Percentiles rank a stretch among this genome's conserved stretches.
These are phyloP conservation scores for Xestia rhomboidea DNA, from an alignment of 2,888 invertebrate genomes.

Conservation along the genomic window DNA sequence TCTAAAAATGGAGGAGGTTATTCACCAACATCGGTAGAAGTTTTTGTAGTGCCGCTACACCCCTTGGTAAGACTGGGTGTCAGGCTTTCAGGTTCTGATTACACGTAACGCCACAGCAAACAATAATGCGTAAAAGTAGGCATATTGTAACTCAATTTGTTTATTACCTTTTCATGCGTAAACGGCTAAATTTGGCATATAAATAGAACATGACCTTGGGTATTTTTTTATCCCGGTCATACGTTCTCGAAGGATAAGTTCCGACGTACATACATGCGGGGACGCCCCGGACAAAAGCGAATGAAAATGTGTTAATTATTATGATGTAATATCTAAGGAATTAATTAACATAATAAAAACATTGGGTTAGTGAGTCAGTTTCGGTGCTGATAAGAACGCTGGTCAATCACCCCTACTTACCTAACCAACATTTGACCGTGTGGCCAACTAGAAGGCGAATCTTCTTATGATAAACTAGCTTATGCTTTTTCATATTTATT, in stretches of 20 bases:
- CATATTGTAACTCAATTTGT: too few species aligned
- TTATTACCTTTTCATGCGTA: too few species aligned
- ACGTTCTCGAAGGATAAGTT: not conserved
- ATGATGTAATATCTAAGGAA: conserved; percentile 1
- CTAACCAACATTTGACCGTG: not conserved
- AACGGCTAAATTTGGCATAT: too few species aligned
- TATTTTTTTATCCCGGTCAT: not conserved
- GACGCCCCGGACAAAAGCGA: not conserved
- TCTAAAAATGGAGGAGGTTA: too few species aligned
- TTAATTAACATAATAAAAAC: conserved; percentile 9
- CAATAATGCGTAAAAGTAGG: too few species aligned
- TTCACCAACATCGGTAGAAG: too few species aligned
- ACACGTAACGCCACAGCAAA: too few species aligned
- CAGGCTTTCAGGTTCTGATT: too few species aligned
- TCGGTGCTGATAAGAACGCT: not conserved
- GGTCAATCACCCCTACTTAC: not conserved
- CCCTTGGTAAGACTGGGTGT: too few species aligned
- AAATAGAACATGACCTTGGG: not conserved
- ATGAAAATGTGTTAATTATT: not conserved
- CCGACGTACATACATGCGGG: not conserved
- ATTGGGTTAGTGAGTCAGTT: conserved; percentile 22
- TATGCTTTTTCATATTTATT: too few species aligned
- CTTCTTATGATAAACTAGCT: not conserved
- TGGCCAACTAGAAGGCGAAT: not conserved
- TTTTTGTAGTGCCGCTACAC: too few species aligned